phyloP scores from a whole-genome alignment of 2,888 invertebrate genomes.

The Drosophila incognita region DNA sequence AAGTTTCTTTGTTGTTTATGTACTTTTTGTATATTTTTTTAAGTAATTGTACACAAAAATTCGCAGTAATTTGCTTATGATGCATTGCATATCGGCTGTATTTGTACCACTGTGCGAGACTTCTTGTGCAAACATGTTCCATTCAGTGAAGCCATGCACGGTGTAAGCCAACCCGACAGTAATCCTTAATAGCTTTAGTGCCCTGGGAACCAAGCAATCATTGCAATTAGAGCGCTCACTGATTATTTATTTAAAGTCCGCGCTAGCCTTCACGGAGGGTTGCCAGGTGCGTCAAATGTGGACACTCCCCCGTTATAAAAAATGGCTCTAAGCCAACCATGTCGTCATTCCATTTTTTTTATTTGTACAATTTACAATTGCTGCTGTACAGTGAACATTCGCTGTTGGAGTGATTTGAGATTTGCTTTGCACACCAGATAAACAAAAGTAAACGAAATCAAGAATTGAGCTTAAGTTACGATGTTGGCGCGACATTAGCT shows the following conservation, averaged over 20 bases:
- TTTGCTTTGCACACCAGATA: slow-evolving; percentile 22
- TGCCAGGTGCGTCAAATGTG: slow-evolving; percentile 25
- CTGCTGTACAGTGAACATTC: slow-evolving; percentile 35
- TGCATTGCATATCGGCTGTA: not conserved
- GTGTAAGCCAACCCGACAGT: slow-evolving; percentile 19
- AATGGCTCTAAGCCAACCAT: slow-evolving; percentile 9
- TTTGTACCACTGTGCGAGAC: slow-evolving; percentile 27
- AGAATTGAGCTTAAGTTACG: slow-evolving; percentile 44
- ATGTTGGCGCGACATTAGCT: slow-evolving; percentile 26
- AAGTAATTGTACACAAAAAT: not conserved
- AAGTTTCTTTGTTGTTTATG: not conserved
- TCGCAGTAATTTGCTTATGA: not conserved
- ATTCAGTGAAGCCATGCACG: slow-evolving; percentile 19
- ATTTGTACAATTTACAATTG: slow-evolving; percentile 21
- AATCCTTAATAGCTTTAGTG: slow-evolving; percentile 40
- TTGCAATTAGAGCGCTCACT: slow-evolving; percentile 29
- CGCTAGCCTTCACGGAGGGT: slow-evolving; percentile 5
- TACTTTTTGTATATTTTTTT: not conserved
- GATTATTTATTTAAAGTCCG: slow-evolving; percentile 33
- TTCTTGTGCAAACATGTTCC: slow-evolving; percentile 34
- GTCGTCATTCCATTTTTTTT: slow-evolving; percentile 29
- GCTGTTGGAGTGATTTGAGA: slow-evolving; percentile 42
- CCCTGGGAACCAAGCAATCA: slow-evolving; percentile 48
- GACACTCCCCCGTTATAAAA: slow-evolving; percentile 26
- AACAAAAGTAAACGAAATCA: slow-evolving; percentile 32